Conservation (phyloP, 2,797 vertebrate genomes). For the Basileuterus tristriatus region DNA sequence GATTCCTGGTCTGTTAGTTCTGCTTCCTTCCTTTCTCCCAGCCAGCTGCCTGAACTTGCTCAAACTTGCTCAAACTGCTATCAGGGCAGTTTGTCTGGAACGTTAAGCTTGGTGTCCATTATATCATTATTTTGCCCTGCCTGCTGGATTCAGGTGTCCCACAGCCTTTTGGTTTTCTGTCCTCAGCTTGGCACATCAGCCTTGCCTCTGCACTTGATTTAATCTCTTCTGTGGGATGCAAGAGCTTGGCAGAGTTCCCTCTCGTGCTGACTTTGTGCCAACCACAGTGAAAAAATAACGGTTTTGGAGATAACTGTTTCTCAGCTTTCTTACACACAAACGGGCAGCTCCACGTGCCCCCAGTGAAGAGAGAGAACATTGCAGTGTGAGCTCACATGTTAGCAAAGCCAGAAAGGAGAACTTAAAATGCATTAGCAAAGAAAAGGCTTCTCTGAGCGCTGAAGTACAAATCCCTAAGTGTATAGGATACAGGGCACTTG, state of each 20-base stretch:
- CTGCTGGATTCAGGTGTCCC: not conserved
- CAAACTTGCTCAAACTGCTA: not conserved
- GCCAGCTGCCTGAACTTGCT: not conserved
- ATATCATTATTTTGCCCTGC: not conserved
- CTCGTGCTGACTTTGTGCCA: not conserved
- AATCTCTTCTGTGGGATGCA: not conserved
- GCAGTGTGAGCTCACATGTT: not conserved
- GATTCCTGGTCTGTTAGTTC: not conserved
- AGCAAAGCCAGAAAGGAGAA: not conserved
- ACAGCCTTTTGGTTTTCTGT: not conserved
- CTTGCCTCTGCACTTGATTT: not conserved
- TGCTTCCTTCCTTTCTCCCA: not conserved
- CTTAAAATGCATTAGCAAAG: not conserved
- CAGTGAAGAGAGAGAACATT: fast-evolving
- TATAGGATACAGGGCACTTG: not conserved
- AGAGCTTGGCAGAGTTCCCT: not conserved
- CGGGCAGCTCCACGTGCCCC: not conserved
- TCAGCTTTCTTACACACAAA: not conserved
- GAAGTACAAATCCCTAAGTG: not conserved
- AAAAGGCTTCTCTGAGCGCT: not conserved
- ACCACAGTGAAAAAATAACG: not conserved
- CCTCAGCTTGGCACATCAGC: not conserved
- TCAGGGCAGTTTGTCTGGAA: not conserved
- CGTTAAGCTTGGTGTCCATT: not conserved
- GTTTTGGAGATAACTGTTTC: not conserved